Percentiles rank a stretch among this genome's conserved stretches.
These are phyloP conservation scores for Meloe dianella DNA, from an alignment of 2,888 invertebrate species.

Conservation along the genomic window DNA sequence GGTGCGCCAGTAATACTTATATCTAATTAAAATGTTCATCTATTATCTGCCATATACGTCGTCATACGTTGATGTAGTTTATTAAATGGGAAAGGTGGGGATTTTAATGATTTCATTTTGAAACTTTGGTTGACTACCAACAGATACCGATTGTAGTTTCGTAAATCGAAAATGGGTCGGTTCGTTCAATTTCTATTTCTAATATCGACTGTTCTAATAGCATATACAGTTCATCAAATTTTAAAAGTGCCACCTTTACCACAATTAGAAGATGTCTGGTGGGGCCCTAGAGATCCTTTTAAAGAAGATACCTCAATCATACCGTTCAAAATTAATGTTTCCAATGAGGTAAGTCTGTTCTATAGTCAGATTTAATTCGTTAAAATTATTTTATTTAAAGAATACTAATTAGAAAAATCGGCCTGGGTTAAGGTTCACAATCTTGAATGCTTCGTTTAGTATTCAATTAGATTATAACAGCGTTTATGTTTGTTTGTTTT, in stretches of 20 bases:
- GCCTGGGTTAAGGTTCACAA: neutral
- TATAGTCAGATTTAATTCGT: neutral
- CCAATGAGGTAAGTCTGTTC: slow-evolving; percentile 65
- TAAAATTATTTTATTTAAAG: no score
- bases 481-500: neutral
- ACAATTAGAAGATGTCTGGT: slow-evolving; percentile 61
- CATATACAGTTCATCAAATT: slow-evolving; percentile 4
- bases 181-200: neutral
- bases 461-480: neutral
- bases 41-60: neutral
- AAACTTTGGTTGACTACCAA: neutral
- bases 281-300: slow-evolving; percentile 65
- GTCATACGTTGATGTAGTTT: no score
- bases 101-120: neutral
- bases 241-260: slow-evolving; percentile 44
- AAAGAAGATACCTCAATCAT: slow-evolving; percentile 63
- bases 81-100: neutral
- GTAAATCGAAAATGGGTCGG: slow-evolving; percentile 1
- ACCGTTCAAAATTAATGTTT: slow-evolving; percentile 67
- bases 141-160: neutral
- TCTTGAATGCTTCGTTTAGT: neutral
- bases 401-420: neutral
- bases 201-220: neutral
- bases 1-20: no score
- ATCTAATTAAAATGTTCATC: neutral